Evolutionary conservation across 2,888 invertebrate species (phyloP).

Genomic region (Apodemia duryi): DNA sequence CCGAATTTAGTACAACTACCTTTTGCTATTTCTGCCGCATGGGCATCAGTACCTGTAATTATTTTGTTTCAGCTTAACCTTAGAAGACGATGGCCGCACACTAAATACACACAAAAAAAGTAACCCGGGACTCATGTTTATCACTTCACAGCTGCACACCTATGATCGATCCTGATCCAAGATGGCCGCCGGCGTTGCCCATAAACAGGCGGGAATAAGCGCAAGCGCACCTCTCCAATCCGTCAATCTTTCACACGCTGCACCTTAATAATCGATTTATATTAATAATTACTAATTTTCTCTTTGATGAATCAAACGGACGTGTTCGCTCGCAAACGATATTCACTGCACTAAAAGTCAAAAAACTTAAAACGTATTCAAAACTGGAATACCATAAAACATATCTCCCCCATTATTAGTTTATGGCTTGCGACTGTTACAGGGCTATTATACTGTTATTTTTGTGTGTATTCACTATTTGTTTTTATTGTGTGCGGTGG

Average conservation of each 20-base stretch:
- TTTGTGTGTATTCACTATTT: conserved; percentile 68
- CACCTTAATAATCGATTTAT: conserved; percentile 20
- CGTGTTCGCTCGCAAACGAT: conserved; percentile 62
- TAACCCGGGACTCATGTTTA: conserved; percentile 53
- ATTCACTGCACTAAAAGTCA: conserved; percentile 66
- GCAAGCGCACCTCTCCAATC: conserved; percentile 62
- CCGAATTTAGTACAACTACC: no score
- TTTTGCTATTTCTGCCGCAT: no score
- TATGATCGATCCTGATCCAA: conserved; percentile 75
- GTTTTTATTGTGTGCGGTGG: conserved; percentile 71
- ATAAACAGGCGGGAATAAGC: conserved; percentile 60
- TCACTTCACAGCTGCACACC: conserved; percentile 75
- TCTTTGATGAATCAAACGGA: conserved; percentile 35
- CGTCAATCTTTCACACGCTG: conserved; percentile 49
- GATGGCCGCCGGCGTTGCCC: conserved; percentile 68
- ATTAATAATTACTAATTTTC: conserved; percentile 24
- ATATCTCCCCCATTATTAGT: conserved; percentile 79
- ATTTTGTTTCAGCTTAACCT: background rate
- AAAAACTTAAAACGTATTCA: conserved; percentile 69
- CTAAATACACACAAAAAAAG: conserved; percentile 45
- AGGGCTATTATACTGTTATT: conserved; percentile 70
- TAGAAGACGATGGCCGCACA: conserved; percentile 25
- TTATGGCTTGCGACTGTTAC: conserved; percentile 72
- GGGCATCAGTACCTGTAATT: no score
- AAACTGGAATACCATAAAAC: conserved; percentile 75